A percentile compares a stretch with the other conserved stretches of the same genome.
phyloP scores from a whole-genome alignment of 2,113 vertebrate species.

The Onychorhynchus coronatus region DNA sequence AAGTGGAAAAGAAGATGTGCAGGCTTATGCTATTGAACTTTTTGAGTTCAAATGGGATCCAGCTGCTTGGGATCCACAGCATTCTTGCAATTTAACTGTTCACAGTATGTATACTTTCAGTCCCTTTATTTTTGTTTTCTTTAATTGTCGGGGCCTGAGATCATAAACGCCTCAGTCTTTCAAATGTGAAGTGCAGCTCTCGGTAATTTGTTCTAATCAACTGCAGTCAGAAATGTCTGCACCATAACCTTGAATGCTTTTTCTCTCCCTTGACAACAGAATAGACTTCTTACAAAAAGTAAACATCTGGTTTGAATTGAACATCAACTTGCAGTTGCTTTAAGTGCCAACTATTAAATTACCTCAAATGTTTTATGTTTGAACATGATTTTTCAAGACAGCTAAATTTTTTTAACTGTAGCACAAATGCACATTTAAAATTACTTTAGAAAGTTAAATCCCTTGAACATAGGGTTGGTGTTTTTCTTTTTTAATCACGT shows the following conservation, averaged over 20 bases:
- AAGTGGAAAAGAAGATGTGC: constrained; percentile 54
- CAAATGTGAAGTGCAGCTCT: constrained; percentile 36
- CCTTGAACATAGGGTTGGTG: neutral
- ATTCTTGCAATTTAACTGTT: constrained; percentile 9
- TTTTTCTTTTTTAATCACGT: neutral
- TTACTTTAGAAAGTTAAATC: constrained; percentile 19
- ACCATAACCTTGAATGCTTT: constrained; percentile 35
- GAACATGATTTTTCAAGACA: constrained; percentile 46
- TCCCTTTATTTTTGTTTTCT: constrained; percentile 23
- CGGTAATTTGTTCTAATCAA: constrained; percentile 53
- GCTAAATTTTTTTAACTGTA: constrained; percentile 6
- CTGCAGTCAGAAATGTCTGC: constrained; percentile 46
- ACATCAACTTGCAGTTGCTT: constrained; percentile 22
- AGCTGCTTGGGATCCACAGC: constrained; percentile 1
- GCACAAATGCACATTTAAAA: neutral
- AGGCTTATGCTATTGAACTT: constrained; percentile 45
- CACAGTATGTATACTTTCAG: neutral
- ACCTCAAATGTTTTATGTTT: constrained; percentile 60
- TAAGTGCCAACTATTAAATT: constrained; percentile 67
- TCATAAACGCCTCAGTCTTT: constrained; percentile 36
- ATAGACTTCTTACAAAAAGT: constrained; percentile 32
- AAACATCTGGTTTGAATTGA: constrained; percentile 57
- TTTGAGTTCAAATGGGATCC: constrained; percentile 41
- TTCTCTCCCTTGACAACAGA: constrained; percentile 53
- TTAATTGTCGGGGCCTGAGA: constrained; percentile 4